Percentiles rank a stretch among this genome's conserved stretches.
These are phyloP conservation scores for Tachycineta bicolor DNA, from an alignment of 2,113 vertebrate species.

Conservation along the genomic window DNA sequence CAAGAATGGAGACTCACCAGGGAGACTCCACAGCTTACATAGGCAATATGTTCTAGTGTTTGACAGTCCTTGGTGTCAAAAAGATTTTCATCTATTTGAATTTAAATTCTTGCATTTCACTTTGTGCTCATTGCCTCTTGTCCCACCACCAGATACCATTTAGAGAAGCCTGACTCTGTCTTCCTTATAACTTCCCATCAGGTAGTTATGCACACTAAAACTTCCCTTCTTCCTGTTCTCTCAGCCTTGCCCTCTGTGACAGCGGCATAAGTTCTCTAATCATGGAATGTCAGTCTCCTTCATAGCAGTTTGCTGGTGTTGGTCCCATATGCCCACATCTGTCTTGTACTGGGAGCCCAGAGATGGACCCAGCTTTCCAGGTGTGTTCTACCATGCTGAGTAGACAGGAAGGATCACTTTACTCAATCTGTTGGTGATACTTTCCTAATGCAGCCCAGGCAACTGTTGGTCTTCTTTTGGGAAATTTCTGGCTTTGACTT, in stretches of 20 bases:
- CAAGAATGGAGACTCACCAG: neutral
- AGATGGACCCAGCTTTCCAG: neutral
- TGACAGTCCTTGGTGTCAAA: neutral
- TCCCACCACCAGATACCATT: neutral
- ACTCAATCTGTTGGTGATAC: neutral
- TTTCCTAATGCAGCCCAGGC: neutral
- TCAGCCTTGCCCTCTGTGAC: neutral
- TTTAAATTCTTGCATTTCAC: neutral
- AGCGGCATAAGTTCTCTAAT: neutral
- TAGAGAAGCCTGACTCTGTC: neutral
- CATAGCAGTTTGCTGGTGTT: accelerated
- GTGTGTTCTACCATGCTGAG: no score
- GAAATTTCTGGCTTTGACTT: neutral
- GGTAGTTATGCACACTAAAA: neutral
- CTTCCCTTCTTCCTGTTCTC: neutral
- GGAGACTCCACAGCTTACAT: neutral
- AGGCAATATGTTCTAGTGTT: neutral
- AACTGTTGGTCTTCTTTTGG: neutral
- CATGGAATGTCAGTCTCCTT: neutral
- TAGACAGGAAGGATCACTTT: neutral
- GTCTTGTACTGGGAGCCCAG: neutral
- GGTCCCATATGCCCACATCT: neutral
- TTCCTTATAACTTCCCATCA: neutral
- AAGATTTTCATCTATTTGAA: neutral
- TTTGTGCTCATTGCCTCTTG: neutral